Evolutionary conservation across 1,140 invertebrate species (phyloP).

Genomic region (Diploscapter pachys): DNA sequence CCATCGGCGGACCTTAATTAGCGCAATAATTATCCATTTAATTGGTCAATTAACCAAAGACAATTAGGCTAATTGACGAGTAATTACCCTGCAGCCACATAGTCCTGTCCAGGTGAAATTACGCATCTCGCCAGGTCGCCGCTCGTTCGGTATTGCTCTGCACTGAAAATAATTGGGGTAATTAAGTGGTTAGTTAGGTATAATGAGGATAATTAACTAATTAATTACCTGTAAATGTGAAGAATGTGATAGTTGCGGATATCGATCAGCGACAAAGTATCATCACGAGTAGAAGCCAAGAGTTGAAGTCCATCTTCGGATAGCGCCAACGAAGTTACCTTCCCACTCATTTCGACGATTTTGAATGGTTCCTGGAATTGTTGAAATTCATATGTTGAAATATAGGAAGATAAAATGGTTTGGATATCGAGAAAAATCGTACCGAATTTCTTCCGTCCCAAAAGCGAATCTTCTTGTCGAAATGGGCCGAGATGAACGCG

Average conservation of each 20-base stretch:
- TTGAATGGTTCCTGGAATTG: constrained; percentile 5
- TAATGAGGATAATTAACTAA: background rate
- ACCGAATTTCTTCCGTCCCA: constrained; percentile 76
- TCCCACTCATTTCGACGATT: constrained; percentile 25
- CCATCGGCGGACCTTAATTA: constrained; percentile 20
- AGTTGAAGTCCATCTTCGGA: background rate
- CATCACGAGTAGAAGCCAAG: constrained; percentile 31
- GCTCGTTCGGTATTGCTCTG: constrained; percentile 34
- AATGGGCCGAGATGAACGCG: constrained; percentile 70
- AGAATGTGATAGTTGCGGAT: constrained; percentile 18
- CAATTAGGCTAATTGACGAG: background rate
- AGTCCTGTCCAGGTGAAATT: constrained; percentile 42
- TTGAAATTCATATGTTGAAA: no score
- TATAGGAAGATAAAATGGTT: no score
- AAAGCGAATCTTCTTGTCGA: constrained; percentile 90
- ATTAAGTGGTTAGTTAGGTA: background rate
- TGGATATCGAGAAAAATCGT: no score
- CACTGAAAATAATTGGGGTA: background rate
- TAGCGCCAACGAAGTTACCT: constrained; percentile 26
- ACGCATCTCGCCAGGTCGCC: constrained; percentile 32
- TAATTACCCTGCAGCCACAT: constrained; percentile 27
- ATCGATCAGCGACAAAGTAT: constrained; percentile 36
- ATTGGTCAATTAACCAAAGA: no score
- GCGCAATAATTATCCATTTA: background rate
- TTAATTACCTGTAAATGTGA: constrained; percentile 26